A percentile compares a stretch with the other conserved stretches of the same genome.
Evolutionary conservation across 2,797 vertebrate species (phyloP).

Genomic region (Coregonus ussuriensis): DNA sequence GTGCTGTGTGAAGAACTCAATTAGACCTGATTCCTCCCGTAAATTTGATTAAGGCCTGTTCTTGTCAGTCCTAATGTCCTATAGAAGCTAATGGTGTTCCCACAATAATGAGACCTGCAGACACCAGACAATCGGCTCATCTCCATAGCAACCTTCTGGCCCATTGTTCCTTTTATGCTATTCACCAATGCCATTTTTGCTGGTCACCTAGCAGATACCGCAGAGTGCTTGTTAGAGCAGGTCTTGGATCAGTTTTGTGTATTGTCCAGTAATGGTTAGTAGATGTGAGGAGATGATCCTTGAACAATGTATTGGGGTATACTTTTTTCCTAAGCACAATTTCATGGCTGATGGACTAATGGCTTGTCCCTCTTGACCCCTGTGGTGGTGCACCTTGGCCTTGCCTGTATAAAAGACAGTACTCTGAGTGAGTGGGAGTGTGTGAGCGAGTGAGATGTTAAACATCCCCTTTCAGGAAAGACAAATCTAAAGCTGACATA

Average conservation of each 20-base stretch:
- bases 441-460: too few species aligned
- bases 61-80: background rate
- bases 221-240: background rate
- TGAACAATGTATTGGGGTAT: background rate
- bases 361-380: background rate
- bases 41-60: background rate
- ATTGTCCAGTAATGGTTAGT: background rate
- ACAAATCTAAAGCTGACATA: too few species aligned
- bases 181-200: background rate
- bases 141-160: conserved; percentile 12
- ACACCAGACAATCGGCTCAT: background rate
- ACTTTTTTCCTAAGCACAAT: background rate
- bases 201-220: background rate
- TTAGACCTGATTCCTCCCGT: background rate
- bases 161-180: background rate
- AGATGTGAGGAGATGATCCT: background rate
- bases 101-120: background rate
- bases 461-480: too few species aligned
- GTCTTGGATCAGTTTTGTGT: background rate
- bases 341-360: background rate
- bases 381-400: background rate
- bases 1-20: conserved; percentile 1
- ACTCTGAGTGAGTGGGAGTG: too few species aligned
- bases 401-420: too few species aligned
- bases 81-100: background rate